phyloP scores from a whole-genome alignment of 2,797 vertebrate genomes.

The Gila robusta region DNA sequence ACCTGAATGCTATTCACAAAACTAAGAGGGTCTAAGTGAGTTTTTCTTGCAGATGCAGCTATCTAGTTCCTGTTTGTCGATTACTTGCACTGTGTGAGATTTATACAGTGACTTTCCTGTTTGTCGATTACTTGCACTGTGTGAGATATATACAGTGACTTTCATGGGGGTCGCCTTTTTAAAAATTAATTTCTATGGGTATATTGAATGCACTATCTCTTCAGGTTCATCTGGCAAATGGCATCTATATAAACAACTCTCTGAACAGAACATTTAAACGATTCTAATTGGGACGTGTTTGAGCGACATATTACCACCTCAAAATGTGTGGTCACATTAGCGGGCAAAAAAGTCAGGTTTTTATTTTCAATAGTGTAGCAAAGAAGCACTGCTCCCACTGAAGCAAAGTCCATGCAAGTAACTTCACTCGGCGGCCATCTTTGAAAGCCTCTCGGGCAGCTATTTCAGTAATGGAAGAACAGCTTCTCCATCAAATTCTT shows the following conservation, averaged over 20 bases:
- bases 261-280: neutral
- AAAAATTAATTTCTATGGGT: neutral
- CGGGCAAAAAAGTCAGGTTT: neutral
- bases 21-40: slow-evolving; percentile 57
- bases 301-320: neutral
- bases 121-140: neutral
- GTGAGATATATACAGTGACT: neutral
- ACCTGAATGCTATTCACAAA: slow-evolving; percentile 66
- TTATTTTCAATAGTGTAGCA: neutral
- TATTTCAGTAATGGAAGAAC: no score
- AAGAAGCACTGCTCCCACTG: neutral
- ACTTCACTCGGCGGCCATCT: neutral
- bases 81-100: neutral
- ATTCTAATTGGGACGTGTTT: neutral
- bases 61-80: slow-evolving; percentile 15
- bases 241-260: neutral
- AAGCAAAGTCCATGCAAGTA: neutral
- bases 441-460: neutral
- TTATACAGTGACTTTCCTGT: neutral
- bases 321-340: neutral
- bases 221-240: neutral
- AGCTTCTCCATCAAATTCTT: neutral
- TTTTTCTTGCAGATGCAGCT: neutral
- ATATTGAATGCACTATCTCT: neutral
- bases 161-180: neutral